Percentiles rank a stretch among this genome's conserved stretches.
phyloP scores from a whole-genome alignment of 2,888 invertebrate species.

The Eupithecia insigniata region DNA sequence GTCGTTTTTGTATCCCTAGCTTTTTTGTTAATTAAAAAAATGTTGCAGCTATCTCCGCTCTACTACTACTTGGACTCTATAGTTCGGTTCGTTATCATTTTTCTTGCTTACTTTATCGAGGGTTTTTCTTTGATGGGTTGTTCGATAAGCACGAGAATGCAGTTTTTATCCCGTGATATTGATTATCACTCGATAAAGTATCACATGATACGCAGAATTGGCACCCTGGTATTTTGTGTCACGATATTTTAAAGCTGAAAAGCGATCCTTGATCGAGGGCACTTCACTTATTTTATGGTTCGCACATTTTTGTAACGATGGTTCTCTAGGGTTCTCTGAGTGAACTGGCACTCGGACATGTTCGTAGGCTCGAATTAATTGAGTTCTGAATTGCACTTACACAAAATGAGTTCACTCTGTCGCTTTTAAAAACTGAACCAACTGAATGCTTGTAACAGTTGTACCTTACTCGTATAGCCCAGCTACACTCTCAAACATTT shows the following conservation, averaged over 20 bases:
- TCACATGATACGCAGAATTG: no score
- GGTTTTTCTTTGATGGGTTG: no score
- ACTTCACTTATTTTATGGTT: slow-evolving; percentile 5
- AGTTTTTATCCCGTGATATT: no score
- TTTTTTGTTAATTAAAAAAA: no score
- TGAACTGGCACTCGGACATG: not conserved
- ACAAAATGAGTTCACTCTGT: not conserved
- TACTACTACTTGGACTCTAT: no score
- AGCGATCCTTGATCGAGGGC: not conserved
- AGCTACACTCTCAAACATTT: no score
- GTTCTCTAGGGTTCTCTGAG: not conserved
- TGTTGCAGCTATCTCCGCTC: no score
- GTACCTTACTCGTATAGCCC: not conserved
- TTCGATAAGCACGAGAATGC: no score
- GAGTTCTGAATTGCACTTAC: slow-evolving; percentile 43
- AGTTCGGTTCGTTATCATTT: no score
- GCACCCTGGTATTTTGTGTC: not conserved
- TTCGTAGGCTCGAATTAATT: slow-evolving; percentile 26
- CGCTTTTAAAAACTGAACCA: not conserved
- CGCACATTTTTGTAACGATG: not conserved
- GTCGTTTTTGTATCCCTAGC: no score
- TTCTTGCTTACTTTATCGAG: no score
- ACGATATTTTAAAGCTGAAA: not conserved
- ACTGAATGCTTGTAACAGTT: not conserved
- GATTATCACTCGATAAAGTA: no score